Evolutionary conservation across 2,113 vertebrate species (phyloP), one percentile per base, ranked within the genome.

Genomic region (Turnix velox): DNA sequence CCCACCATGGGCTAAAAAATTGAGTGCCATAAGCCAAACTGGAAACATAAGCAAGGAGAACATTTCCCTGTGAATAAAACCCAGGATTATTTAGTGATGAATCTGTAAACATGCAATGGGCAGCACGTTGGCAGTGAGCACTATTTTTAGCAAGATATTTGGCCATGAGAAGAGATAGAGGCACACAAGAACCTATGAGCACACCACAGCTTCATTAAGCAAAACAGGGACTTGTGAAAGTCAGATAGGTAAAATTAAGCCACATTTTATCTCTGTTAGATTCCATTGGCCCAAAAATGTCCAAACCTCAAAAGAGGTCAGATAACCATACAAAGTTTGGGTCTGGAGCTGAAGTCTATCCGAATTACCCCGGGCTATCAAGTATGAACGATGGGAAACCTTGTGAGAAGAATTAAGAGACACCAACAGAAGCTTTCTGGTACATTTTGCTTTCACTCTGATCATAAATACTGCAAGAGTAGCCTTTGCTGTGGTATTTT

Each of bases 401-500:
- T 95, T 0, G 0, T 89, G 84, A 94, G 92, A 85, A 94, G 87
- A 91, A 77, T 83, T 90, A 90, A 94, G 71, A 94, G 89, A 92
- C 87, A 95, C 77, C 88, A 96, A 17, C 54, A 91, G 91, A 95
- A 93, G 81, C 92, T 92, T 89, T 96, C 91, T 92, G 77, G 87
- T 93, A 82, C 92, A 73, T 89, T 96, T 81, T 94, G 91, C 87
- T 85, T 94, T 92, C 89, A 91, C 46, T 94, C 77, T 66, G 39
- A 66, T 96, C 92, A 95, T 95, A 96, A 96, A 96, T 96, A 95
- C 95, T 96, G 88, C 95, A 96, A 73, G 87, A 95, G 75, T 66
- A 91, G 69, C 92, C 63, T 93, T 94, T 18, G 30, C 63, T 96
- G 94, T 89, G 94, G 94, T 93, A 93, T 95, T 93, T 95, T 96